phyloP scores from a whole-genome alignment of 2,888 invertebrate genomes.

The Agrilus cyanescens region DNA sequence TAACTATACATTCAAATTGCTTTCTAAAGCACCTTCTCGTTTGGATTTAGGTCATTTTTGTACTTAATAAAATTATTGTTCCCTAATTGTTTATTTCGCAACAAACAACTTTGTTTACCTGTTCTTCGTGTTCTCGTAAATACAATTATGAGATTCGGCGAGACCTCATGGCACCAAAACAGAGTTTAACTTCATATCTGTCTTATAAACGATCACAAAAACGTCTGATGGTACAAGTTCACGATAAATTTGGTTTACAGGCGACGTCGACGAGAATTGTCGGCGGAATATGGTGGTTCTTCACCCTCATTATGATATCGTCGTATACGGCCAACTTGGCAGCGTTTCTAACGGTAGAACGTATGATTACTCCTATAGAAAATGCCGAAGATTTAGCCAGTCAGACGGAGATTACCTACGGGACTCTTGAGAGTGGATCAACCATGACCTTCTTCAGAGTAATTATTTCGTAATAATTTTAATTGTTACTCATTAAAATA shows the following conservation, averaged over 20 bases:
- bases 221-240: not conserved
- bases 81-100: too few relatives aligned
- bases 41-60: too few relatives aligned
- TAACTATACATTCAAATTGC: too few relatives aligned
- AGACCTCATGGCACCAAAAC: too few relatives aligned
- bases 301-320: slow-evolving; percentile 79
- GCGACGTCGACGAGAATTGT: slow-evolving; percentile 68
- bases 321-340: slow-evolving; percentile 89
- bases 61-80: too few relatives aligned
- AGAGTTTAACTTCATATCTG: too few relatives aligned
- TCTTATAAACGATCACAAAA: not conserved
- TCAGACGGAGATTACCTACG: slow-evolving; percentile 75
- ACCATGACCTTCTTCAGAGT: slow-evolving; percentile 84
- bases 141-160: too few relatives aligned
- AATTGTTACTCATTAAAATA: too few relatives aligned
- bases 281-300: slow-evolving; percentile 86
- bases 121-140: too few relatives aligned
- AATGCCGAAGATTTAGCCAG: slow-evolving; percentile 71
- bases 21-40: too few relatives aligned
- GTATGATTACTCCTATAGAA: slow-evolving; percentile 79
- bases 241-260: slow-evolving; percentile 26
- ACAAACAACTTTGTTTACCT: too few relatives aligned
- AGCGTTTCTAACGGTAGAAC: slow-evolving; percentile 80
- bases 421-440: slow-evolving; percentile 70
- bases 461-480: slow-evolving; percentile 36